Evolutionary conservation across 2,888 invertebrate genomes (phyloP), one percentile per base, ranked within the genome.

Genomic region (Synanthedon tipuliformis): DNA sequence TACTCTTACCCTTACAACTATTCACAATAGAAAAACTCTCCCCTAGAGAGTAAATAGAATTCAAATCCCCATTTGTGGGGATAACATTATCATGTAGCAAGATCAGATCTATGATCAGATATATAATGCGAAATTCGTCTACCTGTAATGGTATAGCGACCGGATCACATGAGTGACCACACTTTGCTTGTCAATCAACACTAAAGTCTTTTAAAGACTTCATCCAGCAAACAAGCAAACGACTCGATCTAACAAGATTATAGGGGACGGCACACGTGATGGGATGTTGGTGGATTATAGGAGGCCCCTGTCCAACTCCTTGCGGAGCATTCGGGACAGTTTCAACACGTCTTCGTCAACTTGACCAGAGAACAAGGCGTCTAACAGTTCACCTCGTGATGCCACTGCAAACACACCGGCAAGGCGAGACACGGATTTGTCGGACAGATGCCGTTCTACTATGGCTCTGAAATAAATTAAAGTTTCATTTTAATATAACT

Each of bases 381-480:
- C 87, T 3, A 87, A 73, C 5, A 87, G 73, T 41, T 86, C 86
- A 4, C 75, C 81, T 27, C 85, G 71, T 0, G 84, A 83, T 0
- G 78, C 85, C 10, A 86, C 70, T 0, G 76, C 66, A 61, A 96
- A 95, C 11, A 96, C 92, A 53, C 92, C 91, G 55, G 95, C 94
- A 54, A 95, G 92, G 3, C 96, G 89, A 2, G 90, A 89, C 45
- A 94, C 88, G 0, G 95, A 94, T 74, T 96, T 96, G 61, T 95
- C 95, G 3, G 95, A 95, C 3, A 96, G 88, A 69, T 96, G 96
- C 40, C 92, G 89, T 65, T 90, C 90, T 51, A 96, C 93, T 45
- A 96, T 90, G 45, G 89, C 84, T 62, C 92, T 91, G 81, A 4
- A 74, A 75, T 5, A 5, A 45, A 45, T 12, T 12, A 34, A 34